Evolutionary conservation across 2,888 invertebrate species (phyloP).

Genomic region (Lepidochitona cinerea): DNA sequence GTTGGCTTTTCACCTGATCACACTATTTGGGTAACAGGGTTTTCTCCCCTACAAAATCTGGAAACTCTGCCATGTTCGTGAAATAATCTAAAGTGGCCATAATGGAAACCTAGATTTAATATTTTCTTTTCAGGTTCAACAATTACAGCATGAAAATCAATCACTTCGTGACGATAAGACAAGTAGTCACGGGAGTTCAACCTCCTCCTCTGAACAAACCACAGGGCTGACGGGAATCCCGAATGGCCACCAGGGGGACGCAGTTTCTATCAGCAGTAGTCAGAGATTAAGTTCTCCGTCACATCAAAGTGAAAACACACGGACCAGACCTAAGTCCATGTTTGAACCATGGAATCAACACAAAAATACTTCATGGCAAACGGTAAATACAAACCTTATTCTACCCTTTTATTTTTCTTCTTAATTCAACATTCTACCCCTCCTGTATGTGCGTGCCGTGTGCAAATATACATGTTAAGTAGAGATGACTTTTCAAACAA

Average conservation of each 20-base stretch:
- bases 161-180: slow-evolving; percentile 77
- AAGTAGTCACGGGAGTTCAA: background rate
- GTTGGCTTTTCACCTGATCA: no score
- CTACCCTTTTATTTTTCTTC: background rate
- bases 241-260: slow-evolving; percentile 13
- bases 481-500: no score
- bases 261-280: slow-evolving; percentile 5
- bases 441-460: no score
- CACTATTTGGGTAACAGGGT: no score
- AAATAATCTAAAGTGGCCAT: no score
- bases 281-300: background rate
- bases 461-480: no score
- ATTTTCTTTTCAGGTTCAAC: background rate
- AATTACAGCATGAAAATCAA: slow-evolving; percentile 61
- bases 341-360: slow-evolving; percentile 65
- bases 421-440: no score
- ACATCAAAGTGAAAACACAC: slow-evolving; percentile 17
- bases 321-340: slow-evolving; percentile 67
- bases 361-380: slow-evolving; percentile 17
- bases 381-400: background rate
- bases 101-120: background rate
- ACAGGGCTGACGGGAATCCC: slow-evolving; percentile 3
- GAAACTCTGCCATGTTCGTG: no score
- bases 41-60: no score
- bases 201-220: background rate